phyloP scores from a whole-genome alignment of 2,888 invertebrate species.

The Itoplectis maculator region DNA sequence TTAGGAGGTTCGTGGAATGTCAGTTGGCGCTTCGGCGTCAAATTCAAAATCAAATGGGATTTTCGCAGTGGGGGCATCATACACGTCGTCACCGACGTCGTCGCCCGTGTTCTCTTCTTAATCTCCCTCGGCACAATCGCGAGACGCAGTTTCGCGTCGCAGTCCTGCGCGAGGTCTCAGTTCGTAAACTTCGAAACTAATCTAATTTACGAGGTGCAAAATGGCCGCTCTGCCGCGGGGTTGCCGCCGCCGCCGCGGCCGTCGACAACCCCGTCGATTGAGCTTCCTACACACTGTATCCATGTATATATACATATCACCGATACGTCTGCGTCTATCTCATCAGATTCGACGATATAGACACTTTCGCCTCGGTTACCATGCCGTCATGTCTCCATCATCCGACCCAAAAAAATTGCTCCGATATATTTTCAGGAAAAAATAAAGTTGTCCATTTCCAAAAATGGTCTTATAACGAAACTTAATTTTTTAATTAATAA shows the following conservation, averaged over 20 bases:
- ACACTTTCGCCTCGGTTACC: background rate
- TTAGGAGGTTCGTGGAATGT: background rate
- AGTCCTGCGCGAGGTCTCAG: slow-evolving; percentile 61
- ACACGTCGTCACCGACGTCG: slow-evolving; percentile 73
- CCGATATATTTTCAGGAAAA: background rate
- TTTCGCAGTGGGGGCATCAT: background rate
- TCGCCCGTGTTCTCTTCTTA: slow-evolving; percentile 77
- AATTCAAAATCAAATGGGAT: slow-evolving; percentile 7
- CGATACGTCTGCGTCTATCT: slow-evolving; percentile 18
- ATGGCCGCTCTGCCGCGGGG: slow-evolving; percentile 70
- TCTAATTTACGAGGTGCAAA: slow-evolving; percentile 82
- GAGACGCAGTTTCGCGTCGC: slow-evolving; percentile 65
- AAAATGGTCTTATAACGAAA: background rate
- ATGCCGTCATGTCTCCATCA: background rate
- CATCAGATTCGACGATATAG: slow-evolving; percentile 12
- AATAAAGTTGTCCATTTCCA: background rate
- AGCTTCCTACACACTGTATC: slow-evolving; percentile 17
- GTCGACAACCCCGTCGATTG: slow-evolving; percentile 39
- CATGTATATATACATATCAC: slow-evolving; percentile 41
- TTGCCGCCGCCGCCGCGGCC: slow-evolving; percentile 35
- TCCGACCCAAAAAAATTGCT: background rate
- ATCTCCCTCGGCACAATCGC: slow-evolving; percentile 74
- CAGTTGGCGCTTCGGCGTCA: background rate
- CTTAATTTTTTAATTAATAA: background rate
- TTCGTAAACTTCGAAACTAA: slow-evolving; percentile 81